phyloP scores from a whole-genome alignment of 2,888 invertebrate species.

The Podabrus alpinus region DNA sequence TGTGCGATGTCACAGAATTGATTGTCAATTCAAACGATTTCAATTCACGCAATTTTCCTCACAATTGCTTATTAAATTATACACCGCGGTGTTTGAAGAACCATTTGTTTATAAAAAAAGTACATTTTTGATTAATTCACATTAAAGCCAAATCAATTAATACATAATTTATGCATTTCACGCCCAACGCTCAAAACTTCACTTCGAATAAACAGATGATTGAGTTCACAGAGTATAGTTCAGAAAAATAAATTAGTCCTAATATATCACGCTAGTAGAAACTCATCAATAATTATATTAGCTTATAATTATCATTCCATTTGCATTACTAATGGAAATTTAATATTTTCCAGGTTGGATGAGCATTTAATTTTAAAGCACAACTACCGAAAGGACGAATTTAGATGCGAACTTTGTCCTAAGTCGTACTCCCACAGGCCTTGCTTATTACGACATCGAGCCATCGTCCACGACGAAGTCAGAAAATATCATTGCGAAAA shows the following conservation, averaged over 20 bases:
- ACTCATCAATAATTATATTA: slow-evolving; percentile 25
- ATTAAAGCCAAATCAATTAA: slow-evolving; percentile 29
- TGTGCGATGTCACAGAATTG: slow-evolving; percentile 30
- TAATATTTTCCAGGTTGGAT: slow-evolving; percentile 71
- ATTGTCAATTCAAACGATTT: slow-evolving; percentile 24
- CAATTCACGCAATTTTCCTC: slow-evolving; percentile 27
- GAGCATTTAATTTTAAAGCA: slow-evolving; percentile 79
- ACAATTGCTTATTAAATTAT: slow-evolving; percentile 5
- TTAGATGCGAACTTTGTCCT: slow-evolving; percentile 83
- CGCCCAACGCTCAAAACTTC: slow-evolving; percentile 31
- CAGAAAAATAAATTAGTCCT: slow-evolving; percentile 38
- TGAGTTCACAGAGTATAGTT: slow-evolving; percentile 36
- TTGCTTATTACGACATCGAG: slow-evolving; percentile 80
- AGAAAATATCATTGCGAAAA: slow-evolving; percentile 93
- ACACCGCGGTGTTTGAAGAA: not conserved
- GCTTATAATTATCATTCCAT: not conserved
- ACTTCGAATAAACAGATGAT: slow-evolving; percentile 35
- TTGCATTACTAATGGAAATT: not conserved
- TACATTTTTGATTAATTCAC: not conserved
- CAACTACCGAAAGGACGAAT: slow-evolving; percentile 77
- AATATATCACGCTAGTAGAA: slow-evolving; percentile 33
- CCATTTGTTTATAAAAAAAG: not conserved
- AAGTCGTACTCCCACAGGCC: slow-evolving; percentile 82
- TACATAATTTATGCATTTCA: slow-evolving; percentile 31
- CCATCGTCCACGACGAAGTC: slow-evolving; percentile 78